Conservation (phyloP, 2,113 vertebrate species). For the Phycodurus eques region DNA sequence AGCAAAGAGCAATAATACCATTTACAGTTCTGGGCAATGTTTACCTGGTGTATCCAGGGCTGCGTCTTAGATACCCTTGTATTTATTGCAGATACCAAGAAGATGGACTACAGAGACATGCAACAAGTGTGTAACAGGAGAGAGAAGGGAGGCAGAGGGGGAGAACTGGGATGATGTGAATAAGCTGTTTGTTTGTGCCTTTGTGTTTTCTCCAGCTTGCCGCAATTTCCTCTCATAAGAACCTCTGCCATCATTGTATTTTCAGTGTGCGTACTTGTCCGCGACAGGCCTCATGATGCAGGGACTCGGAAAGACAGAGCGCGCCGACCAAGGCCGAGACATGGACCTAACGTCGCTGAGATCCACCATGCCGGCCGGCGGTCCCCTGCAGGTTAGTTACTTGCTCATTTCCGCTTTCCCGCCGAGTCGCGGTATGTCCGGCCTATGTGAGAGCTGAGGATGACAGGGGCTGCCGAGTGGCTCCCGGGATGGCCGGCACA, state of each 20-base stretch:
- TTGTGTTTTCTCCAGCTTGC: constrained; percentile 43
- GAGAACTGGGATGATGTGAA: constrained; percentile 43
- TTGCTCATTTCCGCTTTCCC: constrained; percentile 28
- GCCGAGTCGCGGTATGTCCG: constrained; percentile 56
- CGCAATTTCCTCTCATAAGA: constrained; percentile 30
- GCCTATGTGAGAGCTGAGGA: constrained; percentile 51
- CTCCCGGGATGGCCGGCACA: constrained; percentile 10
- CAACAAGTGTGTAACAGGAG: constrained; percentile 25
- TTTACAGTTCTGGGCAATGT: background rate
- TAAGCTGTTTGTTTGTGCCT: constrained; percentile 53
- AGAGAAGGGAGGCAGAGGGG: constrained; percentile 17
- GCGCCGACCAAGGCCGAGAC: constrained; percentile 64
- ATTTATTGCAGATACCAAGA: background rate
- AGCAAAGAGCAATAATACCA: too few species aligned
- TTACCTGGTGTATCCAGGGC: background rate
- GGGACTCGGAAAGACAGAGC: constrained; percentile 64
- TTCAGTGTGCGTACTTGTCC: background rate
- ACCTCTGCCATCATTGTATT: background rate
- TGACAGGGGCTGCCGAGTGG: constrained; percentile 42
- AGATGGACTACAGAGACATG: background rate
- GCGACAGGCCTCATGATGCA: constrained; percentile 51
- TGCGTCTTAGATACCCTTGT: background rate
- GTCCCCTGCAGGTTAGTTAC: constrained; percentile 65
- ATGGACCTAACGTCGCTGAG: constrained; percentile 68
- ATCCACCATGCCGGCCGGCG: constrained; percentile 69